Evolutionary conservation across 1,140 invertebrate species (phyloP).

Genomic region (Bicyclus anynana): DNA sequence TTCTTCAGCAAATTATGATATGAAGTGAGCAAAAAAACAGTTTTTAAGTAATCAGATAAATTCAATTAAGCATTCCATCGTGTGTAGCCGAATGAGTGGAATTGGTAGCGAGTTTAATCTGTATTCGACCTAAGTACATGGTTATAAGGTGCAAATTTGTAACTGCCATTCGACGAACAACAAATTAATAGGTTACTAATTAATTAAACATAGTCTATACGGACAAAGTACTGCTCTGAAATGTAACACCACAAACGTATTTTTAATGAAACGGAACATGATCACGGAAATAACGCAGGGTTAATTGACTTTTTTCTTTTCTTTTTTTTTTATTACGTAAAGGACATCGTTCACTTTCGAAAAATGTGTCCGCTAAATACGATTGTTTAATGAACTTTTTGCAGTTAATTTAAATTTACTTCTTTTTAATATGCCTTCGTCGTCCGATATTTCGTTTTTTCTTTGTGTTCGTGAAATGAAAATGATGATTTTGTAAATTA

Average conservation of each 20-base stretch:
- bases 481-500: too few species aligned
- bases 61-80: conserved; percentile 57
- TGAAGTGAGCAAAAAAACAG: not conserved
- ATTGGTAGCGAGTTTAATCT: conserved; percentile 40
- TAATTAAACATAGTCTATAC: conserved; percentile 15
- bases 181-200: conserved; percentile 13
- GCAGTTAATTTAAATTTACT: too few species aligned
- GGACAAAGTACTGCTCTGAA: conserved; percentile 47
- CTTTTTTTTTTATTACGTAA: not conserved
- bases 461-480: too few species aligned
- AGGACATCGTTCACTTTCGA: not conserved
- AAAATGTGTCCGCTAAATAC: too few species aligned
- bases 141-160: conserved; percentile 51
- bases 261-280: conserved; percentile 17
- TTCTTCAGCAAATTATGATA: not conserved
- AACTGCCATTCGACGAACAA: conserved; percentile 55
- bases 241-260: conserved; percentile 55
- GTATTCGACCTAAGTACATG: conserved; percentile 36
- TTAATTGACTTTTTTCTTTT: too few species aligned
- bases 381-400: too few species aligned
- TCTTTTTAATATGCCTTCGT: too few species aligned
- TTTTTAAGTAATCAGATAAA: conserved; percentile 13
- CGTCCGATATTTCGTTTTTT: too few species aligned
- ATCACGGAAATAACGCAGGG: conserved; percentile 13
- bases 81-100: conserved; percentile 45